Percentiles rank a stretch among this genome's conserved stretches.
Conservation (phyloP, 2,113 vertebrate species). For the Perca schrenkii region DNA sequence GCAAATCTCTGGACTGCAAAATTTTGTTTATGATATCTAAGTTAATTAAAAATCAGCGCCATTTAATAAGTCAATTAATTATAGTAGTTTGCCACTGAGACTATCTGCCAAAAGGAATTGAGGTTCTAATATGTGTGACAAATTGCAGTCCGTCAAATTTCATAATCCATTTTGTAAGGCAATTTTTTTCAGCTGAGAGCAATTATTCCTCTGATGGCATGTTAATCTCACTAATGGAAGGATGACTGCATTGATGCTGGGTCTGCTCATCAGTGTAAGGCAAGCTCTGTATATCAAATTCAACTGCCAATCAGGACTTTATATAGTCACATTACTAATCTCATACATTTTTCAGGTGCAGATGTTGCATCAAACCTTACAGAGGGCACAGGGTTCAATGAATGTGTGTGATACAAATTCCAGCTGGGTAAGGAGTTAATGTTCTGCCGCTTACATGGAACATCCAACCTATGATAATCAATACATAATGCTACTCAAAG, state of each 20-base stretch:
- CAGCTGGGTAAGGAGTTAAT: slow-evolving; percentile 30
- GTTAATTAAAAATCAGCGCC: slow-evolving; percentile 21
- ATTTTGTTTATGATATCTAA: slow-evolving; percentile 21
- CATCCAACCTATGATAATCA: slow-evolving; percentile 50
- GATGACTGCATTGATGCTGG: slow-evolving; percentile 57
- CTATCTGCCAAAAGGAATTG: slow-evolving; percentile 63
- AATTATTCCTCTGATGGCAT: slow-evolving; percentile 59
- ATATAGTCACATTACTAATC: not conserved
- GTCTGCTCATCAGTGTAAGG: slow-evolving; percentile 42
- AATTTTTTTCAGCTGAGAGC: slow-evolving; percentile 46
- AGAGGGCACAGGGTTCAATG: not conserved
- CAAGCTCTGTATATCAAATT: slow-evolving; percentile 33
- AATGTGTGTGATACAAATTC: slow-evolving; percentile 12
- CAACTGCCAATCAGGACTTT: slow-evolving; percentile 47
- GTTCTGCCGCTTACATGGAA: slow-evolving; percentile 29
- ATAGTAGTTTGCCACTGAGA: slow-evolving; percentile 49
- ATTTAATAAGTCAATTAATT: slow-evolving; percentile 66
- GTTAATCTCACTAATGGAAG: slow-evolving; percentile 62
- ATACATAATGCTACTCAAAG: slow-evolving; percentile 42
- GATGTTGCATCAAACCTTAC: not conserved
- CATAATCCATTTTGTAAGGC: slow-evolving; percentile 50
- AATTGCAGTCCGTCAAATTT: slow-evolving; percentile 67
- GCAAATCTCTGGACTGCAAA: slow-evolving; percentile 19
- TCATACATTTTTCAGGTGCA: slow-evolving; percentile 7
- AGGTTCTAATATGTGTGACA: slow-evolving; percentile 57